Evolutionary conservation across 2,888 invertebrate genomes (phyloP), one percentile per base, ranked within the genome.

Genomic region (Cantharis rustica): DNA sequence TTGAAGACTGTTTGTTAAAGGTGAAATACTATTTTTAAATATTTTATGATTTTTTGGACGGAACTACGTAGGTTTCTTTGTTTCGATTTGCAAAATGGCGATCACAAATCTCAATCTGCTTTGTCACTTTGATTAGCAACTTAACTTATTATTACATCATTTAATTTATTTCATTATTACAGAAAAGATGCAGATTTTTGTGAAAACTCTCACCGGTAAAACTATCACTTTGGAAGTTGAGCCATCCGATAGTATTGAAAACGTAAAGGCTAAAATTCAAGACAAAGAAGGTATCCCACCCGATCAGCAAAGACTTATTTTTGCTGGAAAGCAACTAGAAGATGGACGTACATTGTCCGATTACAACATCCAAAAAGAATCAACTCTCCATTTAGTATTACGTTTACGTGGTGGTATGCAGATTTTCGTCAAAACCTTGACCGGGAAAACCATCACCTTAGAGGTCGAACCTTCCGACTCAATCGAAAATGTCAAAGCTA

Each of bases 201-300:
- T 97, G 79, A 97, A 97, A 89, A 97, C 96, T 87, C 92, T 97
- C 78, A 97, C 96, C 88, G 97, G 96, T 85, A 97, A 97, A 92
- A 97, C 97, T 90, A 96, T 97, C 91, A 96, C 96, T 86, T 93
- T 96, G 84, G 96, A 96, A 92, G 96, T 96, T 85, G 96, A 97
- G 89, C 94, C 97, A 69, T 95, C 95, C 0, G 97, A 98, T 87
- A 95, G 96, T 69, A 97, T 97, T 88, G 97, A 97, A 90, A 96
- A 97, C 95, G 97, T 97, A 82, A 97, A 97, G 89, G 94, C 95
- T 76, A 96, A 96, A 89, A 96, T 96, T 87, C 96, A 96, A 89
- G 96, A 96, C 84, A 96, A 96, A 87, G 96, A 96, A 86, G 96
- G 96, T 71, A 96, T 96, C 83, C 96, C 96, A 1, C 96, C 96